Conservation (phyloP, 2,113 vertebrate genomes). For the Thamnophis sirtalis region DNA sequence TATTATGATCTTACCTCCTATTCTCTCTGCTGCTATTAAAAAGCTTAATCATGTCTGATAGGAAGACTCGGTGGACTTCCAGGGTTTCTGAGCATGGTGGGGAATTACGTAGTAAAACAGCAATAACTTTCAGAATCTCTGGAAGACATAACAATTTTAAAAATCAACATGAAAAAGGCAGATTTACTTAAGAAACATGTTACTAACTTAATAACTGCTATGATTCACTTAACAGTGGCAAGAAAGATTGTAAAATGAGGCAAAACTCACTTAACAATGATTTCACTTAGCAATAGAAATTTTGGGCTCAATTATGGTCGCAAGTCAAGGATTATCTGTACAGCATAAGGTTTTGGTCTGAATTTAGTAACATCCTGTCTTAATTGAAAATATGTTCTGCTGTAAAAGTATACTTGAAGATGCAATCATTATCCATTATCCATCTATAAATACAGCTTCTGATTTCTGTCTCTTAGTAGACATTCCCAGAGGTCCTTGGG, state of each 20-base stretch:
- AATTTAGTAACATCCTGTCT: background rate
- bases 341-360: background rate
- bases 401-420: background rate
- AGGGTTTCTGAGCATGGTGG: slow-evolving; percentile 80
- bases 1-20: slow-evolving; percentile 78
- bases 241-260: background rate
- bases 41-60: slow-evolving; percentile 99
- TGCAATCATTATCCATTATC: background rate
- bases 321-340: background rate
- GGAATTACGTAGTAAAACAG: slow-evolving; percentile 85
- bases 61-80: slow-evolving; percentile 90
- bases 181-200: background rate
- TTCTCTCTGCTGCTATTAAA: slow-evolving; percentile 98
- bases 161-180: background rate
- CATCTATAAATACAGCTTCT: background rate
- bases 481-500: background rate
- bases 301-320: background rate
- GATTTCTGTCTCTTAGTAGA: background rate
- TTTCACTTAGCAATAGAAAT: background rate
- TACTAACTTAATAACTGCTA: background rate
- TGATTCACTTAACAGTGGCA: background rate
- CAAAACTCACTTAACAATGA: background rate
- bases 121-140: slow-evolving; percentile 97
- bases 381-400: background rate
- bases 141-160: slow-evolving; percentile 47